Conservation (phyloP, 2,888 invertebrate species). For the Lochmaea crataegi region DNA sequence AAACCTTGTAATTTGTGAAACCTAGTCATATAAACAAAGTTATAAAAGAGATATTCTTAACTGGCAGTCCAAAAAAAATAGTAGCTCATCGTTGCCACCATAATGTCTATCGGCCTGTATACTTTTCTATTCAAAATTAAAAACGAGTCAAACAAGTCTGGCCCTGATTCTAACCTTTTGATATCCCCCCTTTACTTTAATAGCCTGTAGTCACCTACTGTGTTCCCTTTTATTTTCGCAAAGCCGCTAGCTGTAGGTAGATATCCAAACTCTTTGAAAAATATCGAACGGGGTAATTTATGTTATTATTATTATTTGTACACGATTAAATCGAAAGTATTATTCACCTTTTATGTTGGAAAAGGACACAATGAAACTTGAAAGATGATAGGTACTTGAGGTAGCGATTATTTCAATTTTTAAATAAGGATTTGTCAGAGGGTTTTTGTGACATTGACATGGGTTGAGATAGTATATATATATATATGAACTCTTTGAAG, state of each 20-base stretch:
- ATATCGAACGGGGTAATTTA: background rate
- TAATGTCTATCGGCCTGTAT: background rate
- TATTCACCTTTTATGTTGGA: background rate
- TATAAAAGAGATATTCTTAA: too few species aligned
- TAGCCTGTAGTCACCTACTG: conserved; percentile 35
- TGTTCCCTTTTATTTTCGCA: conserved; percentile 30
- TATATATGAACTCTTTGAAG: too few species aligned
- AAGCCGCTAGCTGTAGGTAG: conserved; percentile 13
- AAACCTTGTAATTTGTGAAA: too few species aligned
- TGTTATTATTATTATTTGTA: background rate
- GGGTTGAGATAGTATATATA: background rate
- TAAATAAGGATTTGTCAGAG: conserved; percentile 18
- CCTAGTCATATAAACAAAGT: too few species aligned
- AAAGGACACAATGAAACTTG: background rate
- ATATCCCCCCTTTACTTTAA: conserved; percentile 3
- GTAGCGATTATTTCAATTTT: conserved; percentile 16
- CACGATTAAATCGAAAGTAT: background rate
- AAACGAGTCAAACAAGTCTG: conserved; percentile 3
- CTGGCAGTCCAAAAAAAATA: too few species aligned
- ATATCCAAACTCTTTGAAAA: background rate
- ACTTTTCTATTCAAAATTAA: conserved; percentile 12
- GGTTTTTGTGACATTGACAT: conserved; percentile 8
- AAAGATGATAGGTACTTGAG: conserved; percentile 17
- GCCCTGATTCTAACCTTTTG: background rate
- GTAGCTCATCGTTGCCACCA: too few species aligned